Evolutionary conservation across 1,140 invertebrate species (phyloP).

Genomic region (Daktulosphaira vitifoliae): DNA sequence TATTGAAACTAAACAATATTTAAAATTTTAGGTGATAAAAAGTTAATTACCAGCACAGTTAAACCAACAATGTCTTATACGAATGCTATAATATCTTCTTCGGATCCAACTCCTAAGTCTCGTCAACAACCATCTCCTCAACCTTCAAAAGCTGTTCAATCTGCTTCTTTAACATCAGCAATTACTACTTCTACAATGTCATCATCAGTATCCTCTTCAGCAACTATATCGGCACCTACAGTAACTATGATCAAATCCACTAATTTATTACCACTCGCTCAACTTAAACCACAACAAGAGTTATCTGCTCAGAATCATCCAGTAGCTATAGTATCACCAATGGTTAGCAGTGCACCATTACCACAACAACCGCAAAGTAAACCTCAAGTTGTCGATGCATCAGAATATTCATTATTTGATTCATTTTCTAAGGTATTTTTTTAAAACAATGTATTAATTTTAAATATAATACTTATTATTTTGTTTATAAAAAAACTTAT

Average conservation of each 20-base stretch:
- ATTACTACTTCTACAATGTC: slow-evolving; percentile 37
- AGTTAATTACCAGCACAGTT: slow-evolving; percentile 45
- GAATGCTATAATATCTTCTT: slow-evolving; percentile 51
- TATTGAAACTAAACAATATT: not conserved
- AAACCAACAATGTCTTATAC: slow-evolving; percentile 57
- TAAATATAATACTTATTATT: too few species aligned
- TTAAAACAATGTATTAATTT: too few species aligned
- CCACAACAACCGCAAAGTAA: slow-evolving; percentile 17
- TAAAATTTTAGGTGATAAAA: slow-evolving; percentile 13
- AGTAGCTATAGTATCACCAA: slow-evolving; percentile 26
- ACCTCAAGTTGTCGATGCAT: slow-evolving; percentile 21
- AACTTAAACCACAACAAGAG: slow-evolving; percentile 24
- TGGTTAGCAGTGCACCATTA: slow-evolving; percentile 19
- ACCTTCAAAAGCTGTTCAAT: slow-evolving; percentile 39
- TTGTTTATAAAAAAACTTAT: too few species aligned
- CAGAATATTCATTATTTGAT: slow-evolving; percentile 28
- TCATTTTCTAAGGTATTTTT: slow-evolving; percentile 30
- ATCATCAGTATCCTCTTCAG: slow-evolving; percentile 34
- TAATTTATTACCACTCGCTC: slow-evolving; percentile 21
- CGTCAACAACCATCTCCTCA: slow-evolving; percentile 40
- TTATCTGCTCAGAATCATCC: not conserved
- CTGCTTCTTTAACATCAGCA: slow-evolving; percentile 37
- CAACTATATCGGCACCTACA: not conserved
- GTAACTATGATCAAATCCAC: slow-evolving; percentile 3
- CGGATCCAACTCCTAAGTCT: slow-evolving; percentile 40